Conservation (phyloP, 2,797 vertebrate species). For the Hypotaenidia philippensis region DNA sequence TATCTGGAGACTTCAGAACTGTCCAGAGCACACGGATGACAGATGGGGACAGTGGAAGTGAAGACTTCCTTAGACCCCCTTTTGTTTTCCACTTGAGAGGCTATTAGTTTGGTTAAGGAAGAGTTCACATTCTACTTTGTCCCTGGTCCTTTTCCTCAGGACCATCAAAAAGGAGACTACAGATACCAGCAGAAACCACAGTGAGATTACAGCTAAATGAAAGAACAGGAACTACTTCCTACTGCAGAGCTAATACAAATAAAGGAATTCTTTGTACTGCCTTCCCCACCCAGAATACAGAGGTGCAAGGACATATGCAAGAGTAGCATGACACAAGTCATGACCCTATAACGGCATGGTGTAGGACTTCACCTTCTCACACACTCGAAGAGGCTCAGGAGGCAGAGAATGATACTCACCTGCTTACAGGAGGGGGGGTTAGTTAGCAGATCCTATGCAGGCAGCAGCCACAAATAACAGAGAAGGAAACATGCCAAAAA, state of each 20-base stretch:
- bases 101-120: not conserved
- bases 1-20: not conserved
- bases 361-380: not conserved
- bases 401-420: slow-evolving; percentile 85
- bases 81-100: not conserved
- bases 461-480: slow-evolving; percentile 82
- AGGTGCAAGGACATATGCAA: not conserved
- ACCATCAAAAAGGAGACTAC: not conserved
- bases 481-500: slow-evolving; percentile 84
- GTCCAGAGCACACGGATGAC: not conserved
- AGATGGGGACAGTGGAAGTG: not conserved
- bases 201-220: not conserved
- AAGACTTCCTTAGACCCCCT: not conserved
- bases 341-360: not conserved
- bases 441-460: slow-evolving; percentile 96
- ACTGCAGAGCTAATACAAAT: not conserved
- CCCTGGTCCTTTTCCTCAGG: not conserved
- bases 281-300: not conserved
- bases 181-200: not conserved
- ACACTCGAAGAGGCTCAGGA: not conserved
- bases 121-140: not conserved
- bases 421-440: slow-evolving; percentile 92
- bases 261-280: not conserved
- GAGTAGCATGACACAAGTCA: not conserved
- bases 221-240: not conserved